Conservation (phyloP, 2,797 vertebrate species). For the Chiloscyllium punctatum region DNA sequence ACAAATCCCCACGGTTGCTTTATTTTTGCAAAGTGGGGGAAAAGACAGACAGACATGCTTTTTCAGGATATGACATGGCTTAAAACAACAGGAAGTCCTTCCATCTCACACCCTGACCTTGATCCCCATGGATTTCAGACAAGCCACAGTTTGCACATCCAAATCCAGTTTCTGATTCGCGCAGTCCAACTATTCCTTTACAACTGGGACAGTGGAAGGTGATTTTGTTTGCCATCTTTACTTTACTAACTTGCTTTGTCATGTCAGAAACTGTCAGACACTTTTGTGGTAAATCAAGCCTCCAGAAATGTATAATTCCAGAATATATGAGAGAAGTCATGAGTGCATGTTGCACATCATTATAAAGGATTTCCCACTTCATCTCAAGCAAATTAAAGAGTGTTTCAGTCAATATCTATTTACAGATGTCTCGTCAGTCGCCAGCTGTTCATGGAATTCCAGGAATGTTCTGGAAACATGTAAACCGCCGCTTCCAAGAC, state of each 20-base stretch:
- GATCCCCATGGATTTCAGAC: not conserved
- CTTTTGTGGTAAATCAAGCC: not conserved
- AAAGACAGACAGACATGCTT: not conserved
- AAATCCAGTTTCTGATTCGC: not conserved
- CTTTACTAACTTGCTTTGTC: not conserved
- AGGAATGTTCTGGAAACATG: not conserved
- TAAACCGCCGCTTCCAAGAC: not conserved
- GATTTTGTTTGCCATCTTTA: not conserved
- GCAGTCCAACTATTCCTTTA: not conserved
- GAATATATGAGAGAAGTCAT: not conserved
- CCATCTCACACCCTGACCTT: not conserved
- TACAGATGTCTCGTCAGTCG: not conserved
- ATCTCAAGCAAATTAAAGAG: not conserved
- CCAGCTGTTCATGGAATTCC: not conserved
- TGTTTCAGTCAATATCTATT: not conserved
- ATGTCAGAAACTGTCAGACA: too few relatives aligned
- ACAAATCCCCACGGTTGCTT: not conserved
- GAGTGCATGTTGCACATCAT: not conserved
- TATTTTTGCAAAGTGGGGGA: not conserved
- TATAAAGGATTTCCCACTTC: not conserved
- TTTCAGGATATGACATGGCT: not conserved
- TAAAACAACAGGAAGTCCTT: conserved; percentile 2
- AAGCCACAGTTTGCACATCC: not conserved
- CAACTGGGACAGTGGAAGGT: not conserved
- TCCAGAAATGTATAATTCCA: not conserved